These are phyloP conservation scores for Smittia sp. DNA, from an alignment of 2,888 invertebrate species.

Conservation along the genomic window DNA sequence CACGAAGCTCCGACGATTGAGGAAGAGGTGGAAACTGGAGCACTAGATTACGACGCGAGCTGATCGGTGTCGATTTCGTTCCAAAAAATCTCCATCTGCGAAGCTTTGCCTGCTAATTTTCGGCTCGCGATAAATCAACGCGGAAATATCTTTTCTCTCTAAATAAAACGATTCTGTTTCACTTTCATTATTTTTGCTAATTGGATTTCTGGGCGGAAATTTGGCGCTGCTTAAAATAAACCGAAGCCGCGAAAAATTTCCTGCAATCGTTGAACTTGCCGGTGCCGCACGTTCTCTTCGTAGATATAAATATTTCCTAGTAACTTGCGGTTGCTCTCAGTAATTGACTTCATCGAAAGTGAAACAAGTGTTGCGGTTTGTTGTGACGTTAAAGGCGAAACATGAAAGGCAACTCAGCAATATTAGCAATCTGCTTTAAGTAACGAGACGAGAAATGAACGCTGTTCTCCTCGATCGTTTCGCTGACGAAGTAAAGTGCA, in stretches of 20 bases:
- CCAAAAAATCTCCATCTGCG: too few species aligned
- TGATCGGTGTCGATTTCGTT: too few species aligned
- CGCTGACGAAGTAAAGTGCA: background rate
- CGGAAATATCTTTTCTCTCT: too few species aligned
- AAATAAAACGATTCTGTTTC: background rate
- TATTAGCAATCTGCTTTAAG: background rate
- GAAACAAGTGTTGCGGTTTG: background rate
- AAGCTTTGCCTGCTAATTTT: too few species aligned
- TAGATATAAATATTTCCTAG: background rate
- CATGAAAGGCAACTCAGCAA: background rate
- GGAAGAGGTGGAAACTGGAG: too few species aligned
- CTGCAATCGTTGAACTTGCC: background rate
- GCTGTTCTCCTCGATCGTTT: too few species aligned
- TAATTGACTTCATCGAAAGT: background rate
- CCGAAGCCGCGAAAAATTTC: background rate
- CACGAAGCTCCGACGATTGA: too few species aligned
- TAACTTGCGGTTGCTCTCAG: background rate
- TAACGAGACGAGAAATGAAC: too few species aligned
- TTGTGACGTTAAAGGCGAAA: background rate
- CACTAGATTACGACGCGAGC: too few species aligned
- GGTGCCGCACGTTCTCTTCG: too few species aligned
- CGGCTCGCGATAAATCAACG: background rate
- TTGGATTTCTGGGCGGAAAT: constrained; percentile 3
- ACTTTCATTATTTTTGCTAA: background rate
- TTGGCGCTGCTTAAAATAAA: constrained; percentile 8